These are phyloP conservation scores for Pheucticus melanocephalus DNA, from an alignment of 2,113 vertebrate species.

Conservation along the genomic window DNA sequence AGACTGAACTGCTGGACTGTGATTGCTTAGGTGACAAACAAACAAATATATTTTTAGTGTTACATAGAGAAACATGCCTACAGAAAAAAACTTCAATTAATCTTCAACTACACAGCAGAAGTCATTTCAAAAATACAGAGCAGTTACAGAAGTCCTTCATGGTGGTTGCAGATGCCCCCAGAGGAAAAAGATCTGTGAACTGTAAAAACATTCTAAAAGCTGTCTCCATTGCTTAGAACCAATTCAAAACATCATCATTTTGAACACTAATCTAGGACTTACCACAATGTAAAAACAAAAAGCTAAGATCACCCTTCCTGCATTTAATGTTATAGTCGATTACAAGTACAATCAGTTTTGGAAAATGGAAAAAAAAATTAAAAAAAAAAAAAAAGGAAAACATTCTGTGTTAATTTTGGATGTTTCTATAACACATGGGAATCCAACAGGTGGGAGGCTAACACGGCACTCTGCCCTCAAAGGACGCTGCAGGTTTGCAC, in stretches of 20 bases:
- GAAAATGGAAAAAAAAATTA: background rate
- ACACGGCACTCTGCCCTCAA: background rate
- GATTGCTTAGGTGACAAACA: background rate
- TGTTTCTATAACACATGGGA: background rate
- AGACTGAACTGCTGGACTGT: background rate
- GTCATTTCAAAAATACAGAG: background rate
- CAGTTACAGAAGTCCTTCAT: background rate
- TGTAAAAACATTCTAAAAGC: background rate
- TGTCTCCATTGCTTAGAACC: background rate
- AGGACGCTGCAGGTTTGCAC: background rate
- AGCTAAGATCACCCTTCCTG: background rate
- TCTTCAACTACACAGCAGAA: background rate
- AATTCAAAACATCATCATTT: background rate
- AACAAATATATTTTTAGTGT: background rate
- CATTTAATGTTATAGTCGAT: background rate
- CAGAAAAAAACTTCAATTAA: background rate
- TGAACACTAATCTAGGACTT: background rate
- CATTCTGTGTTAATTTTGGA: background rate
- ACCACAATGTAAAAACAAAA: background rate
- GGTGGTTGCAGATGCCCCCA: background rate
- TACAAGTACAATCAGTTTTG: background rate
- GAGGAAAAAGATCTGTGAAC: rapidly evolving
- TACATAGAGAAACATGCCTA: background rate
- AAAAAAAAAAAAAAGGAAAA: background rate
- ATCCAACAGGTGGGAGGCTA: background rate